phyloP scores from a whole-genome alignment of 2,797 vertebrate species.

The Anniella stebbinsi region DNA sequence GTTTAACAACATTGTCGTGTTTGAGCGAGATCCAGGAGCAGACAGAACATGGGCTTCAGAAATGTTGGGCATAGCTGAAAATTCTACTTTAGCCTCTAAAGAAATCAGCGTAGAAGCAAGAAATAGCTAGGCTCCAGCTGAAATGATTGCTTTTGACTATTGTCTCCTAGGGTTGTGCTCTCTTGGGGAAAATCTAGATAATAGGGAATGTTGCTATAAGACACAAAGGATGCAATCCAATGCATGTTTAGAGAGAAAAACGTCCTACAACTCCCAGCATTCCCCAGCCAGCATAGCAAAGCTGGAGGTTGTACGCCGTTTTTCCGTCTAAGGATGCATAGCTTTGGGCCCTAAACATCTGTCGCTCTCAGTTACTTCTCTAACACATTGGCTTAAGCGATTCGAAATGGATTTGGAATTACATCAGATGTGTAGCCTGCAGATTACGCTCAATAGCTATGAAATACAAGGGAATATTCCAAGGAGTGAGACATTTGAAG shows the following conservation, averaged over 20 bases:
- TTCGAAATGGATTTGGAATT: not conserved
- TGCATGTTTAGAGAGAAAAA: too few relatives aligned
- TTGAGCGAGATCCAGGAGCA: not conserved
- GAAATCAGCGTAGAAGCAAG: not conserved
- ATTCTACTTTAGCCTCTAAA: not conserved
- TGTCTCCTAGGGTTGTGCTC: not conserved
- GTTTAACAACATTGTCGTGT: not conserved
- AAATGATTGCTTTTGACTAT: not conserved
- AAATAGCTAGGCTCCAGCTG: not conserved
- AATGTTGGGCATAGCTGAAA: not conserved
- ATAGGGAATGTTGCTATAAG: not conserved
- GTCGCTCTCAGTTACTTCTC: not conserved
- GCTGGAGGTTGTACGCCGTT: too few relatives aligned
- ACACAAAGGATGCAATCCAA: not conserved
- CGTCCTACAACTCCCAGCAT: too few relatives aligned
- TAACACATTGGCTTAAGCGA: not conserved
- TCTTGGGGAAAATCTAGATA: not conserved
- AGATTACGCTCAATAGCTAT: not conserved
- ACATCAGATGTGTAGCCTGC: not conserved
- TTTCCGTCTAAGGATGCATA: too few relatives aligned
- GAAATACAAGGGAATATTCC: not conserved
- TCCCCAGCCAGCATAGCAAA: too few relatives aligned
- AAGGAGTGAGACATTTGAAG: not conserved
- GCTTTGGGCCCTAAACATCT: not conserved
- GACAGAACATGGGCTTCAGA: not conserved